Evolutionary conservation across 1,140 invertebrate species (phyloP).

Genomic region (Doryteuthis pealeii): DNA sequence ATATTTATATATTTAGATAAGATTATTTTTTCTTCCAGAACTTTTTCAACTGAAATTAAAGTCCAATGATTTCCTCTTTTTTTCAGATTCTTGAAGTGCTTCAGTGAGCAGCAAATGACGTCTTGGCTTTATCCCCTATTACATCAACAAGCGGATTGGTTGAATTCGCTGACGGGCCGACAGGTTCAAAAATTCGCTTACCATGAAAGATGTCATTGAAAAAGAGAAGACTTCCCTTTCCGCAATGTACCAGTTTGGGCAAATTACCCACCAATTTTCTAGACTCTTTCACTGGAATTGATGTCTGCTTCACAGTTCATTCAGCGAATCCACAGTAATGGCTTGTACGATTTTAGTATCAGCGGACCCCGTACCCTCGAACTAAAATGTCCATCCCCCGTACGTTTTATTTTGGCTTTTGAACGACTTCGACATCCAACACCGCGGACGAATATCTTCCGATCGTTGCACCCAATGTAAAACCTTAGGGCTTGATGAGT

Average conservation of each 20-base stretch:
- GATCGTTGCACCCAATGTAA: constrained; percentile 29
- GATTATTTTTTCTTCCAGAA: too few species aligned
- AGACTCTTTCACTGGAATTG: constrained; percentile 20
- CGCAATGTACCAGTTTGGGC: constrained; percentile 10
- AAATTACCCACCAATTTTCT: constrained; percentile 23
- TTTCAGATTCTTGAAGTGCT: constrained; percentile 10
- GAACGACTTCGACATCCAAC: constrained; percentile 22
- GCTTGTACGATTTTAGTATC: constrained; percentile 22
- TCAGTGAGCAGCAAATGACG: constrained; percentile 6
- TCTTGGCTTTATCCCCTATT: not conserved
- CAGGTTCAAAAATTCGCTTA: not conserved
- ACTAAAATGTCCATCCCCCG: constrained; percentile 19
- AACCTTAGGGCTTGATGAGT: constrained; percentile 25
- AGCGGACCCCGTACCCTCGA: constrained; percentile 18
- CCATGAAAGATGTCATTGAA: not conserved
- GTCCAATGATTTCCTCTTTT: not conserved
- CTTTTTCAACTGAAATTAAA: too few species aligned
- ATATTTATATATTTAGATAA: too few species aligned
- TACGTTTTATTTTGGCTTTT: constrained; percentile 26
- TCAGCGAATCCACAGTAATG: constrained; percentile 22
- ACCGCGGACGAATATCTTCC: constrained; percentile 17
- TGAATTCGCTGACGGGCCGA: not conserved
- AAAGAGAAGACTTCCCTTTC: not conserved
- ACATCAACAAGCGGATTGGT: not conserved
- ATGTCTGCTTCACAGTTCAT: constrained; percentile 15